Evolutionary conservation across 2,797 vertebrate genomes (phyloP).

Genomic region (Liparis tanakae): DNA sequence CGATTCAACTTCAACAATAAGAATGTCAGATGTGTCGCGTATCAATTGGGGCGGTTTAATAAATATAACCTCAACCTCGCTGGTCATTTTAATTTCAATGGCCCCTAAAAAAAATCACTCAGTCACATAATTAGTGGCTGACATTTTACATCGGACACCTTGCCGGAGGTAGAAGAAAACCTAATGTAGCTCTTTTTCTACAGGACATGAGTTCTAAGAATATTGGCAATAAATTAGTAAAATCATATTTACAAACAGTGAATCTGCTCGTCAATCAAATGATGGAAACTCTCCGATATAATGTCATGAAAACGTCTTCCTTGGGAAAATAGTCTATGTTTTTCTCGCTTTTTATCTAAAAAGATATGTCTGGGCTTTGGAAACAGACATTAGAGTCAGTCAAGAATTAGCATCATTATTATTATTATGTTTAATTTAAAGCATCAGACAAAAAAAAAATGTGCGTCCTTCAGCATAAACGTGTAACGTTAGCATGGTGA

Average conservation of each 20-base stretch:
- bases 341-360: no score
- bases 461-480: no score
- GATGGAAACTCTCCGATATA: neutral
- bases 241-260: neutral
- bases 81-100: neutral
- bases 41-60: neutral
- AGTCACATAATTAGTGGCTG: conserved; percentile 14
- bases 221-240: neutral
- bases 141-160: conserved; percentile 3
- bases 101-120: neutral
- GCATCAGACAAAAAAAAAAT: no score
- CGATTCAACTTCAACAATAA: neutral
- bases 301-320: no score
- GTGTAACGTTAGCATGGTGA: no score
- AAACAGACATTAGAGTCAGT: no score
- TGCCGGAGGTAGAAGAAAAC: neutral
- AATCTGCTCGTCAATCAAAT: neutral
- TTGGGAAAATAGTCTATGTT: no score
- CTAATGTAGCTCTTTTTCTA: neutral
- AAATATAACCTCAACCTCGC: neutral
- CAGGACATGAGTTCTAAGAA: neutral
- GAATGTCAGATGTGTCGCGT: neutral
- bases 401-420: no score
- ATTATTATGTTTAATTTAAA: no score
- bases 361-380: no score